Evolutionary conservation across 2,888 invertebrate genomes (phyloP).

Genomic region (Apotomis capreana): DNA sequence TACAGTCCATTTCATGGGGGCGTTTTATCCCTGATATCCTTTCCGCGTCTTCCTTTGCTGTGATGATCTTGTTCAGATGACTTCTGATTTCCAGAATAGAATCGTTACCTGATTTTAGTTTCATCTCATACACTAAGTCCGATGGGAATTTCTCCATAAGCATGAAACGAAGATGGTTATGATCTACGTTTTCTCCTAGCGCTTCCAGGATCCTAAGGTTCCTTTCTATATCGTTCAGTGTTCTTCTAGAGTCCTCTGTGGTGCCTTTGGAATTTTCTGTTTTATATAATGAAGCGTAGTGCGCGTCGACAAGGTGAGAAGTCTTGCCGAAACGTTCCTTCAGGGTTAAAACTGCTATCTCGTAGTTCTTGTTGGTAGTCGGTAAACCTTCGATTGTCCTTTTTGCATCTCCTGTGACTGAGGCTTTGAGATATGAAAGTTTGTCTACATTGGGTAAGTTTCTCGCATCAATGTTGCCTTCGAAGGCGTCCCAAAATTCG

Average conservation of each 20-base stretch:
- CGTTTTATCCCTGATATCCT: background rate
- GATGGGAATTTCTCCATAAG: background rate
- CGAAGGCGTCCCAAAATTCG: constrained; percentile 20
- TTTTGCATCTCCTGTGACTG: background rate
- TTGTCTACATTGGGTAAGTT: constrained; percentile 17
- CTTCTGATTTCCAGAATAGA: background rate
- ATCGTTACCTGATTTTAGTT: background rate
- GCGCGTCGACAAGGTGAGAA: constrained; percentile 1
- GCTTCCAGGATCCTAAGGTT: constrained; percentile 1
- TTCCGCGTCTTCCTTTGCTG: constrained; percentile 5
- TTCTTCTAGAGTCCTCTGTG: background rate
- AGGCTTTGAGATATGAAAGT: background rate
- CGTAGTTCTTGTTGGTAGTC: background rate
- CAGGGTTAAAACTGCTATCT: background rate
- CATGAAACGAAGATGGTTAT: constrained; percentile 10
- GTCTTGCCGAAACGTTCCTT: background rate
- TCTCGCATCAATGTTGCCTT: constrained; percentile 1
- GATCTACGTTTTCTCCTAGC: background rate
- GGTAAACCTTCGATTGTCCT: background rate
- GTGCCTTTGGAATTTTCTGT: background rate
- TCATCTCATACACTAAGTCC: background rate
- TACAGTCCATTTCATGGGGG: background rate
- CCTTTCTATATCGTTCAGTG: background rate
- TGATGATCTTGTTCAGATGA: background rate
- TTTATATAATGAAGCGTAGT: background rate